Conservation (phyloP, 2,797 vertebrate species). For the Cyclura pinguis region DNA sequence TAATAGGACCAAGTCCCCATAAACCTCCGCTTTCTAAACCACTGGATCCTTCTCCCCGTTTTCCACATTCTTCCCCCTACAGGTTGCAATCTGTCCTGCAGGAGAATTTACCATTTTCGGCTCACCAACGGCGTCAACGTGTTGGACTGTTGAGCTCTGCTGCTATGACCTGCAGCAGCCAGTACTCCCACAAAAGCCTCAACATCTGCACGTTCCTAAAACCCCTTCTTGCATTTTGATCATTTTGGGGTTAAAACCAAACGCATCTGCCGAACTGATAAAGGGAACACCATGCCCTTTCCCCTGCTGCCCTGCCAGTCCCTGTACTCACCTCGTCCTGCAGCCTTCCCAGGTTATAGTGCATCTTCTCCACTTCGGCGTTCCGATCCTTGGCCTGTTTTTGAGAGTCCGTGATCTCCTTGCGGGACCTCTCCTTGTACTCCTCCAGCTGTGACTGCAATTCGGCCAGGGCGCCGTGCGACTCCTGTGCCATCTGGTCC, state of each 20-base stretch:
- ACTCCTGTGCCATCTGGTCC: slow-evolving; percentile 88
- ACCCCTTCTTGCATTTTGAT: background rate
- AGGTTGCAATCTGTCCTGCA: background rate
- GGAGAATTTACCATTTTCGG: background rate
- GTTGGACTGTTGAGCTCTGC: background rate
- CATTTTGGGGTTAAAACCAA: background rate
- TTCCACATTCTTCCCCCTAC: too few species aligned
- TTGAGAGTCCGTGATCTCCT: slow-evolving; percentile 90
- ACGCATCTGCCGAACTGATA: background rate
- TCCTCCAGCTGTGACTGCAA: slow-evolving; percentile 91
- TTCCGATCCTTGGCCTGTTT: slow-evolving; percentile 87
- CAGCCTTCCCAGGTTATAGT: slow-evolving; percentile 79
- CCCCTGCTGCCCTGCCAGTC: background rate
- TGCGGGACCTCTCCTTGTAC: slow-evolving; percentile 88
- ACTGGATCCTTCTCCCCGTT: too few species aligned
- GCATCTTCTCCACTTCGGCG: slow-evolving; percentile 85
- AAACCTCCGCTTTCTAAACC: too few species aligned
- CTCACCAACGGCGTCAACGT: too few species aligned
- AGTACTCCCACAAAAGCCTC: background rate
- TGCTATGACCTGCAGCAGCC: too few species aligned
- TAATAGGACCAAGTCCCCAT: too few species aligned
- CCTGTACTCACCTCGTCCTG: slow-evolving; percentile 88
- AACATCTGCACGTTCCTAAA: too few species aligned
- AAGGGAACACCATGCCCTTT: background rate
- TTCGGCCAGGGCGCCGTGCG: slow-evolving; percentile 81